These are phyloP conservation scores for Aphrocallistes beatrix DNA, from an alignment of 37 sponge, comb jelly and placozoan genomes.

Conservation along the genomic window DNA sequence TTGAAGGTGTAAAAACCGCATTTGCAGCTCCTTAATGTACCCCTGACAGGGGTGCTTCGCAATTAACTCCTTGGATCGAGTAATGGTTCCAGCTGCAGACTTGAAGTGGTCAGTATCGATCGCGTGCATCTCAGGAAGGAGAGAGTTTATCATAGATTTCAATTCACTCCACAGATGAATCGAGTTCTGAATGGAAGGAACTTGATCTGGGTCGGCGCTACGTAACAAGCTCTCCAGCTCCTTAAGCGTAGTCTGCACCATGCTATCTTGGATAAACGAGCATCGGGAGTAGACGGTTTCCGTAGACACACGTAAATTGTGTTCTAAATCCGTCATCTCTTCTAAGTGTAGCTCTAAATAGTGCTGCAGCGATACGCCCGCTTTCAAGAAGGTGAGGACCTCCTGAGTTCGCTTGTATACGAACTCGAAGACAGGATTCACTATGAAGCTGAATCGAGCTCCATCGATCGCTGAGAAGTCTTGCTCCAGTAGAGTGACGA, in stretches of 20 bases:
- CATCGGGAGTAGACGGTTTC: background rate
- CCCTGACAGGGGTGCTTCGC: background rate
- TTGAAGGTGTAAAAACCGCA: conserved; percentile 10
- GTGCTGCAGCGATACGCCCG: background rate
- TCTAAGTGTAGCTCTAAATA: background rate
- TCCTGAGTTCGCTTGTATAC: background rate
- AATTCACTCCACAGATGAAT: background rate
- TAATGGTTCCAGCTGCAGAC: background rate
- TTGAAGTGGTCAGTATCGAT: background rate
- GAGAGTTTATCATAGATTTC: background rate
- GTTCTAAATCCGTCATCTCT: background rate
- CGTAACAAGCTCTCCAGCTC: background rate
- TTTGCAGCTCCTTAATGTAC: conserved; percentile 1
- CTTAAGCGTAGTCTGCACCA: background rate
- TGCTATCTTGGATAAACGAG: background rate
- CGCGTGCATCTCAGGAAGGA: background rate
- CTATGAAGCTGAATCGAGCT: background rate
- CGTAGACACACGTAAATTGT: background rate
- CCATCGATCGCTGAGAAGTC: background rate
- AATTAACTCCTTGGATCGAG: background rate
- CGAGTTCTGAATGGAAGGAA: background rate
- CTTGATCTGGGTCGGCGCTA: background rate
- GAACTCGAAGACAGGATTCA: background rate
- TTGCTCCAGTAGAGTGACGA: background rate
- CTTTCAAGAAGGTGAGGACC: background rate